Evolutionary conservation across 1,140 invertebrate species (phyloP), one percentile per base, ranked within the genome.

Genomic region (Calliopsis andreniformis): DNA sequence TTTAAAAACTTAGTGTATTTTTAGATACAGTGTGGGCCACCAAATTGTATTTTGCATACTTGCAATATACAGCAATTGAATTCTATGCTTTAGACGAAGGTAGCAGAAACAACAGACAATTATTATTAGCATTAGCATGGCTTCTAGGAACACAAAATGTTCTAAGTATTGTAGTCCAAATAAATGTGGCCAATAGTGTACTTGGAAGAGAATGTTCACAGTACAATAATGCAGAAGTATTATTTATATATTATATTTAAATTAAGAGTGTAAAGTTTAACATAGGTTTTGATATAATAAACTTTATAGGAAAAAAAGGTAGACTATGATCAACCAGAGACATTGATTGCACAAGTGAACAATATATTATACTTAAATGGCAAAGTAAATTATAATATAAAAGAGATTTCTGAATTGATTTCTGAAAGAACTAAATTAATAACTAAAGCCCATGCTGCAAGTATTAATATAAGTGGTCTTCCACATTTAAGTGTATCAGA

Each of bases 331-430:
- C 18, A 64, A 56, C 71, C 76, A 45, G 25, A 64, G 7, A 78
- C 86, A 10, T 7, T 75, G 8, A 45, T n/a, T 12, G 49, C 64
- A 3, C 78, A 83, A 64, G 73, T 87, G 28, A 68, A 85, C 49
- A 73, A 66, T 56, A 80, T 90, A 51, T 47, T 89, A 8, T 68
- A 87, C 7, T 76, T 85, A 32, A 86, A 80, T 79, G 84, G 86
- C 30, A 88, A 83, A 75, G 75, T 92, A 18, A 89, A 82, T 80
- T 77, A 82, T 49, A 91, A 91, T 79, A 69, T 91, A 4, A 91
- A 87, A 69, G 84, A 85, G 49, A 90, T 92, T 23, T 76, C 76
- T 1, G 88, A 92, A 68, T 56, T 91, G 23, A 42, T 79, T 10
- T 6, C 6, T 8, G 83, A 89, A 68, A 89, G 86, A 86, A 58